Evolutionary conservation across 2,113 vertebrate genomes (phyloP), one percentile per base, ranked within the genome.

Genomic region (Oxyura jamaicensis): DNA sequence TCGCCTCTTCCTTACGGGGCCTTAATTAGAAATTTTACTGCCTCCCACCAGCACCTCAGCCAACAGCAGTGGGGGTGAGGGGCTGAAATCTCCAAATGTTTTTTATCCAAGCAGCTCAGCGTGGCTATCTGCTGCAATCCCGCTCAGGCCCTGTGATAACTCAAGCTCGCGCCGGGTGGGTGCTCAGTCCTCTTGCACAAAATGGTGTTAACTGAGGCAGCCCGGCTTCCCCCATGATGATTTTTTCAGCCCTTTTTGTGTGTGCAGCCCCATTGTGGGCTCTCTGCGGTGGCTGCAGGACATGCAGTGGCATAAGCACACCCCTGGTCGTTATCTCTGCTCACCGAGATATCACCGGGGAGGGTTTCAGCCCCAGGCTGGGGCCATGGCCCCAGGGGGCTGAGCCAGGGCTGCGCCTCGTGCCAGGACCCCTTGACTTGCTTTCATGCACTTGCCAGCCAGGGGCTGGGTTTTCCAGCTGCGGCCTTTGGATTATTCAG

Each of bases 191-290:
- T 44, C 46, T 21, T 42, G 67, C 81, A 76, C 46, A 33, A 7
- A 26, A 2, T 3, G 23, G 23, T 5, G 36, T 35, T 63, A 36
- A 8, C 2, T 2, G 0, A 5, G 50, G 50, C 20, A 39, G 39
- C 28, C 20, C 86, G 2, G 1, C 42, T 41, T 8, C 63, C 25
- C 39, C 31, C 41, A 11, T 1, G 2, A 3, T 0, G 7, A 33
- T 7, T 39, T 7, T 29, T 77, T 68, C 2, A 48, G 10, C 48
- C 46, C n/a, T 62, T 65, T 39, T 48, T 10, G 6, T 0, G 42
- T 36, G 26, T 6, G 15, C 69, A 53, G 31, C 41, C 35, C 74
- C 59, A 14, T 36, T 1, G 2, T 3, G 1, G 53, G 39, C 48
- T 28, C 39, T 25, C 48, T 36, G 44, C 2, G 6, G 68, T 13